Evolutionary conservation across 2,888 invertebrate genomes (phyloP), one percentile per base, ranked within the genome.

Genomic region (Drosophila parthenogenetica): DNA sequence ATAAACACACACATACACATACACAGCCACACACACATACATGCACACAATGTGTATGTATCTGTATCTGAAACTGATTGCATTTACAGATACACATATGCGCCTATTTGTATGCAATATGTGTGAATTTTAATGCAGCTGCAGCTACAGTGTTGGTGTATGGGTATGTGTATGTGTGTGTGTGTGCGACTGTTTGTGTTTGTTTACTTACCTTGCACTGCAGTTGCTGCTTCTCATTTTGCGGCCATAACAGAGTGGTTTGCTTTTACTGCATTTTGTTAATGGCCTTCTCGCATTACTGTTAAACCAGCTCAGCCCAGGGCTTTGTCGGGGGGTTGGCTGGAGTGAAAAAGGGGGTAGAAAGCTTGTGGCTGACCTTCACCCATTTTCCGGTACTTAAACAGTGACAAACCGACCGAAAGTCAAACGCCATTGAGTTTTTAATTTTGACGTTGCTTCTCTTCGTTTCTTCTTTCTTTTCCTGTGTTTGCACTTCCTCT

Each of bases 381-480:
- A 89, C 89, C 89, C 85, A 89, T 89, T 90, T 89, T 77, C 59
- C 68, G 77, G 55, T 53, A 65, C 72, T 85, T 77, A 71, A 67
- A 50, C 77, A 73, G 40, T 69, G 73, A 48, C 79, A 81, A 69
- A 48, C 79, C 51, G 65, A 76, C 67, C 68, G 64, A 70, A 70
- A 72, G 81, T 84, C 84, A 71, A 87, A 83, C 14, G 46, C 37
- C 43, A 51, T 62, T 59, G 48, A 63, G 54, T 60, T 63, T 64
- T 45, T 29, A 68, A 39, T 59, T 62, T 54, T 17, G 19, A 37
- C 57, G 25, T 16, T 40, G 19, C 14, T 14, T 16, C 17, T 3
- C 37, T n/a, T 2, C 35, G 25, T 19, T 14, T 22, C 37, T 39
- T 40, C 19, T n/a, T n/a, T 25, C 40, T 35, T 10, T 1, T 8